Percentiles rank a stretch among this genome's conserved stretches.
Conservation (phyloP, 2,888 invertebrate genomes). For the Ceramica pisi region DNA sequence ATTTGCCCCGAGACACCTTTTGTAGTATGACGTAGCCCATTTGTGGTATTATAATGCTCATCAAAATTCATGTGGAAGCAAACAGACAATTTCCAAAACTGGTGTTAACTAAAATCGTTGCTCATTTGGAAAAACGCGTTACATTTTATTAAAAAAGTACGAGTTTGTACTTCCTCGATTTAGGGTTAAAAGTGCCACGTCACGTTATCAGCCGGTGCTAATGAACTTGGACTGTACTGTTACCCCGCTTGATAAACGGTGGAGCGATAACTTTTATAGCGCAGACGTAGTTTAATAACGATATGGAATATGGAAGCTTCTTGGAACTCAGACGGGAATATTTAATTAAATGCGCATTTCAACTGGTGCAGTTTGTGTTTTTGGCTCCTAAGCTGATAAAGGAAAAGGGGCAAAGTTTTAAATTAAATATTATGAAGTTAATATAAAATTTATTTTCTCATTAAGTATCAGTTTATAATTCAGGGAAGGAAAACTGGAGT, state of each 20-base stretch:
- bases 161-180: conserved; percentile 23
- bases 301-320: conserved; percentile 40
- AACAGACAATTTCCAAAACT: neutral
- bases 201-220: conserved; percentile 68
- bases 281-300: conserved; percentile 43
- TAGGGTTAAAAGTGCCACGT: conserved; percentile 57
- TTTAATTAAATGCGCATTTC: conserved; percentile 24
- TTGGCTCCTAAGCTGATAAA: neutral
- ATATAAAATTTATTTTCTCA: neutral
- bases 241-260: conserved; percentile 62
- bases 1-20: too few relatives aligned
- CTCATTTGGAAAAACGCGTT: conserved; percentile 6
- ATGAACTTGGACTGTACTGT: conserved; percentile 69
- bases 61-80: neutral
- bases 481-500: conserved; percentile 6
- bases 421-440: neutral
- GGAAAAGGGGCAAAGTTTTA: neutral
- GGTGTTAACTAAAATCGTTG: neutral
- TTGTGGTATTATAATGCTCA: neutral
- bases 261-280: conserved; percentile 56
- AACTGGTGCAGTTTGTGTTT: neutral
- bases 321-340: conserved; percentile 21
- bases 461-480: neutral
- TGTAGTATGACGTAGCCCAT: too few relatives aligned
- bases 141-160: conserved; percentile 17